Evolutionary conservation across 2,113 vertebrate species (phyloP).

Genomic region (Notothenia rossii): DNA sequence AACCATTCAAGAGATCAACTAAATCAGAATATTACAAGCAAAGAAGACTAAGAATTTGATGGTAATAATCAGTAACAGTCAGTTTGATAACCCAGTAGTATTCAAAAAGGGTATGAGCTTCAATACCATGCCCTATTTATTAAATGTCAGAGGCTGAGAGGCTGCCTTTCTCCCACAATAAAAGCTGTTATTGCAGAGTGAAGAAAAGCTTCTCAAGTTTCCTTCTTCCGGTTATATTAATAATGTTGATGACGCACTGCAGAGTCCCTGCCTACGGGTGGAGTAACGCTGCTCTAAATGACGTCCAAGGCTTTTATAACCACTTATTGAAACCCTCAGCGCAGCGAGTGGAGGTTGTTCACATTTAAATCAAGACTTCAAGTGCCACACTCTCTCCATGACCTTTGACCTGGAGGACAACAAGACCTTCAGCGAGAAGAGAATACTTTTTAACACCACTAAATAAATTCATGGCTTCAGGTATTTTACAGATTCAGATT

Average conservation of each 20-base stretch:
- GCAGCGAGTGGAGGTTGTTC: slow-evolving; percentile 37
- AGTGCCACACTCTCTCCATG: slow-evolving; percentile 16
- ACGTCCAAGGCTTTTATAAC: not conserved
- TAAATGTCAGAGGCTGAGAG: not conserved
- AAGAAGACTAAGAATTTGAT: no score
- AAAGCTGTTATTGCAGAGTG: not conserved
- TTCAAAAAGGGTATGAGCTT: not conserved
- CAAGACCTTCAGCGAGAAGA: not conserved
- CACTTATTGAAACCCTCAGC: slow-evolving; percentile 16
- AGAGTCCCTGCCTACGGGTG: not conserved
- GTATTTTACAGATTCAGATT: no score
- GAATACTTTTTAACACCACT: no score
- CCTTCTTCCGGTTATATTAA: not conserved
- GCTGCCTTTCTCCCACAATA: not conserved
- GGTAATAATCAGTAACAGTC: no score
- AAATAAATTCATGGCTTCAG: no score
- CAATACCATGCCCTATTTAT: not conserved
- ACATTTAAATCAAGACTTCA: slow-evolving; percentile 62
- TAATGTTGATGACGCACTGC: not conserved
- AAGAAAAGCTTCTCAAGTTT: not conserved
- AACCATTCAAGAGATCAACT: not conserved
- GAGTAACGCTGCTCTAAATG: not conserved
- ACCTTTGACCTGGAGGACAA: slow-evolving; percentile 41
- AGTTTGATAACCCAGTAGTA: no score
- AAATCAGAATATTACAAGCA: not conserved